Evolutionary conservation across 1,140 invertebrate species (phyloP).

Genomic region (Trichonephila inaurata): DNA sequence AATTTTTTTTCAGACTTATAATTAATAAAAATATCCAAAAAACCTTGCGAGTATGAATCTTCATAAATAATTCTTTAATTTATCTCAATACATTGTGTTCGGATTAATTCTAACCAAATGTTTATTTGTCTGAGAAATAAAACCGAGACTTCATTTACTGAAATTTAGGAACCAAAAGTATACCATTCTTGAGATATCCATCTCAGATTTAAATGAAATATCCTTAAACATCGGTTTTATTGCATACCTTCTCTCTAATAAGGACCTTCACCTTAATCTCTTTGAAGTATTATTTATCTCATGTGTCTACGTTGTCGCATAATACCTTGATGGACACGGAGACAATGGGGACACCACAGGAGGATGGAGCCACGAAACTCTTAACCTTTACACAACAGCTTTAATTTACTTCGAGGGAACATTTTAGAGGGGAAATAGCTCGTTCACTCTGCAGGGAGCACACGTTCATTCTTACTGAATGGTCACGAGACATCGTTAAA

Average conservation of each 20-base stretch:
- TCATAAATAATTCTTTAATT: too few species aligned
- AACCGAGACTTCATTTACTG: too few species aligned
- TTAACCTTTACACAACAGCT: neutral
- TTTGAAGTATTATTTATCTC: neutral
- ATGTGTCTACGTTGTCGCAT: neutral
- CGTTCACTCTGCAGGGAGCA: neutral
- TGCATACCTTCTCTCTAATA: neutral
- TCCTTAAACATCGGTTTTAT: neutral
- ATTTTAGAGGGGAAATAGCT: neutral
- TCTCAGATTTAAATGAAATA: neutral
- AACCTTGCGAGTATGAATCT: too few species aligned
- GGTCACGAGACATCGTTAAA: neutral
- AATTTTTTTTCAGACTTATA: too few species aligned
- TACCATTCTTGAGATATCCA: too few species aligned
- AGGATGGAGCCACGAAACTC: neutral
- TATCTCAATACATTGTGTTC: too few species aligned
- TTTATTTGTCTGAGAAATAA: too few species aligned
- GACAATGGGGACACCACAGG: neutral
- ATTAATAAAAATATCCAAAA: too few species aligned
- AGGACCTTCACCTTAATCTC: neutral
- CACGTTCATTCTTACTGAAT: neutral
- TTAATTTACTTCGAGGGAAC: neutral
- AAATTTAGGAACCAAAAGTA: too few species aligned
- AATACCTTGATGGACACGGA: neutral
- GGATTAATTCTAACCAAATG: too few species aligned